Evolutionary conservation across 1,140 invertebrate genomes (phyloP).

Genomic region (Aleiodes sp.): DNA sequence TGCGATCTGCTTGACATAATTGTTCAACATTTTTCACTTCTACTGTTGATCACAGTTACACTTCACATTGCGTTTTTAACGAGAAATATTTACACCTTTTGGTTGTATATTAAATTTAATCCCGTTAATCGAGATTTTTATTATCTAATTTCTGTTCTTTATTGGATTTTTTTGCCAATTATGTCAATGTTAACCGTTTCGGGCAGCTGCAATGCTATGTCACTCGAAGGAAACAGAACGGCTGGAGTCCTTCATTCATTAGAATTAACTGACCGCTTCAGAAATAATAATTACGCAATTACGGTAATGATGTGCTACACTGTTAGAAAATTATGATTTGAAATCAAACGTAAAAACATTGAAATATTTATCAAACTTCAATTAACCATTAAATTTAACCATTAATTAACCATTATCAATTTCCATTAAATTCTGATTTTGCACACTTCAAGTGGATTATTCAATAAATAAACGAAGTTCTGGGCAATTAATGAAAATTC

Average conservation of each 20-base stretch:
- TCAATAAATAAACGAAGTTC: too few species aligned
- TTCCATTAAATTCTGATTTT: too few species aligned
- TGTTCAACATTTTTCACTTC: not conserved
- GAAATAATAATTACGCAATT: not conserved
- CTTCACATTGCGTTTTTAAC: not conserved
- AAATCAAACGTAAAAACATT: too few species aligned
- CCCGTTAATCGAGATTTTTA: not conserved
- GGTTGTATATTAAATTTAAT: not conserved
- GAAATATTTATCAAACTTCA: too few species aligned
- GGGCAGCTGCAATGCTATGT: not conserved
- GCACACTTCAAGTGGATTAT: too few species aligned
- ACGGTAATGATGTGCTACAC: too few species aligned
- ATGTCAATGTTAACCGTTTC: not conserved
- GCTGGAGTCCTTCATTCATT: not conserved
- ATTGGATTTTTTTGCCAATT: not conserved
- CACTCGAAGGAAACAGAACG: not conserved
- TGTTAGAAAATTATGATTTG: too few species aligned
- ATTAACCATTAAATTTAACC: too few species aligned
- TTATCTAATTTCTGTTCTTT: not conserved
- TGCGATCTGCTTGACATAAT: not conserved
- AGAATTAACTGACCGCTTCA: not conserved
- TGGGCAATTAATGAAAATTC: too few species aligned
- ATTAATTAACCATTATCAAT: too few species aligned
- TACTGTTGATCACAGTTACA: not conserved
- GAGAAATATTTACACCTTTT: not conserved